phyloP scores from a whole-genome alignment of 2,888 invertebrate species.

The Plusia festucae region DNA sequence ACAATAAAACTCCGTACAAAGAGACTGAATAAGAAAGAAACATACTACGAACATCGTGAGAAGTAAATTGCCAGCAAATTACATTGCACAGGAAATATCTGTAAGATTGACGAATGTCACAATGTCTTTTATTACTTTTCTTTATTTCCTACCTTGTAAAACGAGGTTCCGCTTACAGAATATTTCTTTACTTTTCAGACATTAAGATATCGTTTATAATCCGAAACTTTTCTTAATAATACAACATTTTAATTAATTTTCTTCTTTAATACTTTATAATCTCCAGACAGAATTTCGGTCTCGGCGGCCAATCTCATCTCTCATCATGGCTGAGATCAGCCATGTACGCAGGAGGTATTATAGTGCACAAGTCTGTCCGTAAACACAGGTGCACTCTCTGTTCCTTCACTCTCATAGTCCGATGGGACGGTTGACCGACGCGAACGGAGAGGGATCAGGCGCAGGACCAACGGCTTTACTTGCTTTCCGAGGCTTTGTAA shows the following conservation, averaged over 20 bases:
- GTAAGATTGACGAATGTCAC: constrained; percentile 10
- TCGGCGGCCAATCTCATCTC: too few relatives aligned
- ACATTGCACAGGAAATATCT: not conserved
- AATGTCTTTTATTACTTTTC: constrained; percentile 19
- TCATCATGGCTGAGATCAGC: too few relatives aligned
- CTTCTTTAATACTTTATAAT: not conserved
- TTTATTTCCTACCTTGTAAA: constrained; percentile 17
- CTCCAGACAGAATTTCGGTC: too few relatives aligned
- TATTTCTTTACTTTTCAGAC: not conserved
- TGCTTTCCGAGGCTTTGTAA: too few relatives aligned
- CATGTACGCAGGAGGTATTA: too few relatives aligned
- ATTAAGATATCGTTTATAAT: not conserved
- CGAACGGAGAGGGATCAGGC: too few relatives aligned
- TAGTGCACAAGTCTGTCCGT: too few relatives aligned
- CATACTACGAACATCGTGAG: not conserved
- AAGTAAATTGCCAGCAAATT: constrained; percentile 14
- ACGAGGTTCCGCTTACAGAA: not conserved
- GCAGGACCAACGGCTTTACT: too few relatives aligned
- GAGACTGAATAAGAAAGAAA: constrained; percentile 29
- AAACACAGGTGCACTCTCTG: too few relatives aligned
- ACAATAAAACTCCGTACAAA: constrained; percentile 17
- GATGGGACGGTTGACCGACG: too few relatives aligned
- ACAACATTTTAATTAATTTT: not conserved
- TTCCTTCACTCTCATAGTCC: too few relatives aligned
- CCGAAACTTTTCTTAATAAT: not conserved